These are phyloP conservation scores for Caenorhabditis uteleia DNA, from an alignment of 2,888 invertebrate genomes.

Conservation along the genomic window DNA sequence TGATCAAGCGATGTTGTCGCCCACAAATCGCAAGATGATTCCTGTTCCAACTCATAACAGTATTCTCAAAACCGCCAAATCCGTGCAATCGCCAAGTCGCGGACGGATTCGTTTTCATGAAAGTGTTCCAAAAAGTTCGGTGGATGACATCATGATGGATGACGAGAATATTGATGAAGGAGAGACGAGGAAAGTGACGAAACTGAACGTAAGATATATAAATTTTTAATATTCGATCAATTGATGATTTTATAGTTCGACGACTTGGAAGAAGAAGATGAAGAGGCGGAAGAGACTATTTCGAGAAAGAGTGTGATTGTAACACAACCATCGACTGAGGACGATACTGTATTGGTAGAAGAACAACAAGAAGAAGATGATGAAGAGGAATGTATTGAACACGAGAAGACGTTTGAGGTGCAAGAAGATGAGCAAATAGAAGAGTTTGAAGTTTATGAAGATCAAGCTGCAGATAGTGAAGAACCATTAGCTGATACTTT, in stretches of 20 bases:
- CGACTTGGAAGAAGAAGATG: not conserved
- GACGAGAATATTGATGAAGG: not conserved
- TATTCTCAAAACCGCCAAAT: constrained; percentile 5
- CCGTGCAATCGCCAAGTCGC: constrained; percentile 5
- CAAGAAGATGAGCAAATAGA: not conserved
- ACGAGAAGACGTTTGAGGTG: not conserved
- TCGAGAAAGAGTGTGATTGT: not conserved
- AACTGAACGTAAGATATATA: not conserved
- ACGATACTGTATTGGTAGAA: not conserved
- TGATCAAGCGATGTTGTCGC: not conserved
- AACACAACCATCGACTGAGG: not conserved
- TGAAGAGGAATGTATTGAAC: not conserved
- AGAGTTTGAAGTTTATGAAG: not conserved
- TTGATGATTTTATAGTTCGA: not conserved
- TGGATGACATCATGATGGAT: too few species aligned
- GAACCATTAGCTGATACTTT: not conserved
- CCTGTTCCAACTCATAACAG: not conserved
- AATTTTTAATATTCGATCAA: not conserved
- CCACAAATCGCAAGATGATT: not conserved
- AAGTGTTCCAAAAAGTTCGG: not conserved
- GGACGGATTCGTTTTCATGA: constrained; percentile 7
- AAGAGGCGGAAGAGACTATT: not conserved
- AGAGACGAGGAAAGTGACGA: not conserved
- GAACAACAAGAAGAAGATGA: not conserved
- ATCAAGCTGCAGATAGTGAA: not conserved